Conservation (phyloP, 1,140 invertebrate species). For the Uloborus diversus region DNA sequence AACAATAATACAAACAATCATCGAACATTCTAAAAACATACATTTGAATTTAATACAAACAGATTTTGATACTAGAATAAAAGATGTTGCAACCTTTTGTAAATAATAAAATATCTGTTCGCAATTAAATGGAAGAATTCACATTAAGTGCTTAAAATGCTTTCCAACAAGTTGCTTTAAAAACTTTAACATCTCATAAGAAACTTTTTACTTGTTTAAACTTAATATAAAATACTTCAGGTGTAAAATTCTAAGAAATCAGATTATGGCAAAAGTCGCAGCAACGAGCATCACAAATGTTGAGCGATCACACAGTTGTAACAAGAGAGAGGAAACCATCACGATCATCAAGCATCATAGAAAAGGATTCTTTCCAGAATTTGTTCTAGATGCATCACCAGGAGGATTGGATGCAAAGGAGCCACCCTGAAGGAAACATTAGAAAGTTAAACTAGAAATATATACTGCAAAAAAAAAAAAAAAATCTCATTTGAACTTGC, state of each 20-base stretch:
- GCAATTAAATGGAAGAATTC: no score
- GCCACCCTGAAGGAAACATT: constrained; percentile 22
- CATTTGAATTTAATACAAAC: no score
- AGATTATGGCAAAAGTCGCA: background rate
- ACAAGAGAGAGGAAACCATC: constrained; percentile 13
- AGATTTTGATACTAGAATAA: no score
- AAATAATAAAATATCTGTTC: no score
- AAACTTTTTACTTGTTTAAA: no score
- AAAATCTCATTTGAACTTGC: background rate
- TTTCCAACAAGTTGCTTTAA: no score
- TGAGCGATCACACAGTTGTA: constrained; percentile 38
- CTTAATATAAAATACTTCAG: no score
- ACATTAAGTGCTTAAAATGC: no score
- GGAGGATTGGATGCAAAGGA: background rate
- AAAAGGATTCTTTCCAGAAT: constrained; percentile 22
- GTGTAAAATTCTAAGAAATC: background rate
- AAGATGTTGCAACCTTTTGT: no score
- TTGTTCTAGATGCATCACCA: constrained; percentile 1
- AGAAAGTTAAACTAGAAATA: background rate
- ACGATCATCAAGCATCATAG: constrained; percentile 11
- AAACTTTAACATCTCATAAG: no score
- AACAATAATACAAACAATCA: no score
- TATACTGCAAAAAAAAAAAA: background rate
- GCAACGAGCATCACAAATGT: constrained; percentile 32
- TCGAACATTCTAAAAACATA: no score